A percentile compares a stretch with the other conserved stretches of the same genome.
phyloP scores from a whole-genome alignment of 2,797 vertebrate species.

The Sebastiscus albofasciatus region DNA sequence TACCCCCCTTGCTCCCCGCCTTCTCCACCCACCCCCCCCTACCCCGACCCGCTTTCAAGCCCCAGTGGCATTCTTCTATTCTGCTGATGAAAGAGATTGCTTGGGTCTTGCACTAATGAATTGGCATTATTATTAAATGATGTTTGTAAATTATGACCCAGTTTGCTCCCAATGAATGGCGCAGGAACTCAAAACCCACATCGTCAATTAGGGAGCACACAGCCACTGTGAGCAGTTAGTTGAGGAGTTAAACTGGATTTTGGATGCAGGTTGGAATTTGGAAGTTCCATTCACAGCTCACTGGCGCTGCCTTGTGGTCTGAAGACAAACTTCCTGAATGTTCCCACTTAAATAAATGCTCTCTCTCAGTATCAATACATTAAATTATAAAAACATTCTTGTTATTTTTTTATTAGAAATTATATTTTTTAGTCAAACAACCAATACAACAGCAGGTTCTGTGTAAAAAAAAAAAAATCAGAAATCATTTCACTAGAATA shows the following conservation, averaged over 20 bases:
- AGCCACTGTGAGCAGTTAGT: slow-evolving; percentile 33
- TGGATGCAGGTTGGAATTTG: slow-evolving; percentile 11
- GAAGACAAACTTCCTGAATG: background rate
- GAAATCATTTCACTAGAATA: background rate
- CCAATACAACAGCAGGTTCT: background rate
- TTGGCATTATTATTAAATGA: slow-evolving; percentile 85
- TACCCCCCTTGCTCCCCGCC: slow-evolving; percentile 23
- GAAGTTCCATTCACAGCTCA: slow-evolving; percentile 58
- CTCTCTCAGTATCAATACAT: background rate
- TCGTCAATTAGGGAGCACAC: slow-evolving; percentile 63
- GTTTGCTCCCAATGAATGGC: slow-evolving; percentile 70
- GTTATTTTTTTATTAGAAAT: background rate
- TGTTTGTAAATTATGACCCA: slow-evolving; percentile 82
- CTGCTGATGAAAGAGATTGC: slow-evolving; percentile 81
- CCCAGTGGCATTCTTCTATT: slow-evolving; percentile 71
- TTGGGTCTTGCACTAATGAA: slow-evolving; percentile 80
- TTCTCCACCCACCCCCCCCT: slow-evolving; percentile 1
- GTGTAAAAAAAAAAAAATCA: background rate
- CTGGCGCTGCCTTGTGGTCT: slow-evolving; percentile 67
- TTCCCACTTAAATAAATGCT: background rate
- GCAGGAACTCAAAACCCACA: slow-evolving; percentile 65
- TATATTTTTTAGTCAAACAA: background rate
- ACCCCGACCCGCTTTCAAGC: slow-evolving; percentile 63
- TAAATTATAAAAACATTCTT: background rate
- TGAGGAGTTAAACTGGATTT: slow-evolving; percentile 41